Conservation (phyloP, 2,888 invertebrate species). For the Pegoplata infirma region DNA sequence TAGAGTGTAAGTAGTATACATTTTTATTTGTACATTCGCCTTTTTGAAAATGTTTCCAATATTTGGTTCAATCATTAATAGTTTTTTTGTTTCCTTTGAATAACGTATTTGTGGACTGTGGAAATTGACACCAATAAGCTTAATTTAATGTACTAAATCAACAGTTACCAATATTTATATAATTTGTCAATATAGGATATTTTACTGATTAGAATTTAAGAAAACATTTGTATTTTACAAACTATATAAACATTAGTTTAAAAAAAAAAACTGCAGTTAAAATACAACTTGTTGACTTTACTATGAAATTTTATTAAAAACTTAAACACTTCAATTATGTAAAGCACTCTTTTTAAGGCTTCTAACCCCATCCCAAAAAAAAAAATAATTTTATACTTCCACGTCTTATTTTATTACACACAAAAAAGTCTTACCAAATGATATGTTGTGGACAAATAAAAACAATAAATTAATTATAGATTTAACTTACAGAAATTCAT, state of each 20-base stretch:
- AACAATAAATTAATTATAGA: slow-evolving; percentile 56
- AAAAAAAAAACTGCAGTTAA: slow-evolving; percentile 2
- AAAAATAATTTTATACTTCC: too few relatives aligned
- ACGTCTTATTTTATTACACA: slow-evolving; percentile 8
- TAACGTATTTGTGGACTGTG: too few relatives aligned
- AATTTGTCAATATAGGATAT: slow-evolving; percentile 7
- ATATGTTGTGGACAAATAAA: slow-evolving; percentile 41
- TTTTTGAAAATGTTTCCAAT: slow-evolving; percentile 21
- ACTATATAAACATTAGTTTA: slow-evolving; percentile 14
- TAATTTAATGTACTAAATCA: too few relatives aligned
- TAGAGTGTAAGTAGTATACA: slow-evolving; percentile 23
- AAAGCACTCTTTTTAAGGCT: neutral
- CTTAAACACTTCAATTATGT: neutral
- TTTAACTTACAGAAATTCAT: too few relatives aligned
- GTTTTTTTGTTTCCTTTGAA: too few relatives aligned
- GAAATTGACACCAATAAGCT: neutral
- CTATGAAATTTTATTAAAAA: neutral
- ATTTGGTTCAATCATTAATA: neutral
- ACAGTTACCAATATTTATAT: too few relatives aligned
- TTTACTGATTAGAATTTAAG: slow-evolving; percentile 18
- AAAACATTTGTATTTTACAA: neutral
- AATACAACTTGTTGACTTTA: slow-evolving; percentile 14
- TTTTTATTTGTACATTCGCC: slow-evolving; percentile 28
- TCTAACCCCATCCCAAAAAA: neutral
- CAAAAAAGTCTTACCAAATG: slow-evolving; percentile 51